phyloP scores from a whole-genome alignment of 23 tunicate species.

The Ascidia mentula region DNA sequence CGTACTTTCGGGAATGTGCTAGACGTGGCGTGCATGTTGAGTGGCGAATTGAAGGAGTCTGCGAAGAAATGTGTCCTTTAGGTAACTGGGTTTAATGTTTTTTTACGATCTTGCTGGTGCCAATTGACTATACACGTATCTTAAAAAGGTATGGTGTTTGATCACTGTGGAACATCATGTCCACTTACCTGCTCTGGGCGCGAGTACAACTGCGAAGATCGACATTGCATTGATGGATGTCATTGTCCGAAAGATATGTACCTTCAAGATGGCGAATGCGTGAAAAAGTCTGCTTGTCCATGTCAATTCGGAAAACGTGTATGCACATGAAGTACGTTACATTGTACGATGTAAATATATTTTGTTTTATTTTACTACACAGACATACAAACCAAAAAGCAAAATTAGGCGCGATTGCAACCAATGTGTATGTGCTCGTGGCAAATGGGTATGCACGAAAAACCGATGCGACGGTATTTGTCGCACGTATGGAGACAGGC shows the following conservation, averaged over 20 bases:
- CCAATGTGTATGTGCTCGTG: slow-evolving; percentile 98
- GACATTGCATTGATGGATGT: slow-evolving; percentile 99
- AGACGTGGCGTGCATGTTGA: slow-evolving; percentile 92
- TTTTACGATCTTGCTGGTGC: background rate
- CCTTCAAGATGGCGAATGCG: slow-evolving; percentile 87
- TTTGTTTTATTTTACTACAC: background rate
- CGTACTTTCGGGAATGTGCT: slow-evolving; percentile 97
- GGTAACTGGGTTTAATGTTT: slow-evolving; percentile 38
- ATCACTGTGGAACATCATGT: slow-evolving; percentile 94
- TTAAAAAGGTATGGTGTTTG: slow-evolving; percentile 81
- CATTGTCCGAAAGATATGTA: slow-evolving; percentile 92
- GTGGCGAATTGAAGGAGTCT: slow-evolving; percentile 79
- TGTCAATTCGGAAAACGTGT: slow-evolving; percentile 92
- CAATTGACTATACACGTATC: background rate
- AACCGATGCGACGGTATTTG: slow-evolving; percentile 97
- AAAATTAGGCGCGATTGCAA: slow-evolving; percentile 98
- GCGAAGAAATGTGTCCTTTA: slow-evolving; percentile 78
- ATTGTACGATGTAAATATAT: background rate
- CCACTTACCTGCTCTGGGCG: slow-evolving; percentile 95
- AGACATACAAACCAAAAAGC: slow-evolving; percentile 92
- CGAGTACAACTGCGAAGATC: slow-evolving; percentile 95
- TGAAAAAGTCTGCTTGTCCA: slow-evolving; percentile 78
- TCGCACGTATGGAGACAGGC: slow-evolving; percentile 86
- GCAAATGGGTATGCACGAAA: slow-evolving; percentile 96
- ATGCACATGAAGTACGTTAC: background rate